Base-by-base conservation (phyloP, 2,113 vertebrate species). In the Heteronetta atricapilla region DNA sequence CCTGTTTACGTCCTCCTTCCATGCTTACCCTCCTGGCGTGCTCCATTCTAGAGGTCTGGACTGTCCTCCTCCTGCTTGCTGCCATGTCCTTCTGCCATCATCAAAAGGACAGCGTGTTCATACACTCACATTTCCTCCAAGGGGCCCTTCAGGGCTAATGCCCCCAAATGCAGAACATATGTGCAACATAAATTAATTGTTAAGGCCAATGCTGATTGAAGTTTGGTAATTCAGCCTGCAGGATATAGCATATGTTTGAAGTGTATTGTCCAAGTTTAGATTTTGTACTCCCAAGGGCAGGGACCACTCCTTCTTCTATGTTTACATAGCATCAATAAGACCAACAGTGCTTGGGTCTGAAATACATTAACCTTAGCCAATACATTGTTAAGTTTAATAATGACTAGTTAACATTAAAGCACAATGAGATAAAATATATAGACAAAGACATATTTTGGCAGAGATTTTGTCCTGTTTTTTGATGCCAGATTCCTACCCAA, bases 231-330 rank as follows among this genome's bases (percentile, higher is more conserved):
- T 90, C 88, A 93, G 74, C 77, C 88, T 93, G n/a, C 93, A 90
- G 96, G 93, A 95, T 96, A 90, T 86, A 82, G 69, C 90, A 85
- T 96, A 90, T 70, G 86, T 95, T 96, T 95, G 94, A 96, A 96
- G 86, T 82, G 90, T 70, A 94, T 95, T 96, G 90, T 96, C 90
- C 81, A 79, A 79, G 86, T 96, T 92, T 77, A 95, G 86, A 93
- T 87, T 73, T 69, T 92, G 77, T 94, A 90, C 55, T 94, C 96
- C 93, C 93, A 86, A 80, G 87, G 91, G 95, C 63, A 86, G 87
- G 82, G 87, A 94, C 96, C 96, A 97, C 95, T 97, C 95, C 96
- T 97, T 95, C 60, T n/a, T 96, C 86, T 95, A 10, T 96, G 90
- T 96, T 97, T 96, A 95, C 86, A 94, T 58, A 94, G 92, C 74